Percentiles rank a stretch among this genome's conserved stretches.
Evolutionary conservation across 2,888 invertebrate genomes (phyloP).

Genomic region (Drosophila paranaensis): DNA sequence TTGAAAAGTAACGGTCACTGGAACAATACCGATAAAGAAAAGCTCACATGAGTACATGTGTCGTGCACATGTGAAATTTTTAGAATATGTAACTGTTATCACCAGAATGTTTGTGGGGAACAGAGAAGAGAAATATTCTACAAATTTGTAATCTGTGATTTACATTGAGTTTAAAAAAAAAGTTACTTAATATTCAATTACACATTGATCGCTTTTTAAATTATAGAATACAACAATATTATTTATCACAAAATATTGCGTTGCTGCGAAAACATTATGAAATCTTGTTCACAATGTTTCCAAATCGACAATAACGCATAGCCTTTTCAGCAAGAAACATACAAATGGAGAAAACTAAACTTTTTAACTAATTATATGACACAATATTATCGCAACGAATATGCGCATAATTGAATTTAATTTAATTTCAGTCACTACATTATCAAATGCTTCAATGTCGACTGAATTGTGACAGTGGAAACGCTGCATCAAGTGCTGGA

Average conservation of each 20-base stretch:
- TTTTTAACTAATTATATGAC: no score
- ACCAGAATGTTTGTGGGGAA: not conserved
- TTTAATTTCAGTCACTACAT: not conserved
- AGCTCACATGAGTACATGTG: not conserved
- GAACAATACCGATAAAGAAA: not conserved
- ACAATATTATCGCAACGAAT: not conserved
- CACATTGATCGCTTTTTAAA: not conserved
- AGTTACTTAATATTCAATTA: not conserved
- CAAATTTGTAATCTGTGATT: not conserved
- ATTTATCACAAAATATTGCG: no score
- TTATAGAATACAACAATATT: not conserved
- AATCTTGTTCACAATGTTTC: not conserved
- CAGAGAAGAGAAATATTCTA: not conserved
- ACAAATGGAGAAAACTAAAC: no score
- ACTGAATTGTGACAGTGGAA: slow-evolving; percentile 4
- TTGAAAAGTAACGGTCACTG: not conserved
- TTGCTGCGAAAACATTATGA: not conserved
- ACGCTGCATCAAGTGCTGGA: slow-evolving; percentile 4
- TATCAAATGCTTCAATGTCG: not conserved
- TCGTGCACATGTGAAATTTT: not conserved
- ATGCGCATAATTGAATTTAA: no score
- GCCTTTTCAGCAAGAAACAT: no score
- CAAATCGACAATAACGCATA: no score
- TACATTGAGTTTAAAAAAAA: not conserved
- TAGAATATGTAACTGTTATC: not conserved